phyloP scores from a whole-genome alignment of 2,797 vertebrate genomes.

The Hydrophis major region DNA sequence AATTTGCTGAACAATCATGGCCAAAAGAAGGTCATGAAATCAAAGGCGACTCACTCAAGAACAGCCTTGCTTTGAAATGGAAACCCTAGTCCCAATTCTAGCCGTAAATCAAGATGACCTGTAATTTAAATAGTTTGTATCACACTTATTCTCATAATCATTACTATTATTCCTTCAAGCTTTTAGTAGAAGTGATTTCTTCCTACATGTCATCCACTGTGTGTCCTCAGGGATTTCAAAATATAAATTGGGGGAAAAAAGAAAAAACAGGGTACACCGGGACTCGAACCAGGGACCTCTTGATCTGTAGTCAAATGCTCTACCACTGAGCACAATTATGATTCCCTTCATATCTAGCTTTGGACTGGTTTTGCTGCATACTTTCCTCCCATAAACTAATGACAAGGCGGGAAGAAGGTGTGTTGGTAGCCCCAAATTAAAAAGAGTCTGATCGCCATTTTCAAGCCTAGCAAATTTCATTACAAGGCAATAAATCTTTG shows the following conservation, averaged over 20 bases:
- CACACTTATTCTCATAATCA: not conserved
- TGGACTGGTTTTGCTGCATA: not conserved
- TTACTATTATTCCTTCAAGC: not conserved
- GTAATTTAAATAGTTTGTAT: not conserved
- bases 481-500: not conserved
- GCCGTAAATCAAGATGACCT: not conserved
- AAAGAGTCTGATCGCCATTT: not conserved
- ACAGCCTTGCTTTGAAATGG: not conserved
- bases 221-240: not conserved
- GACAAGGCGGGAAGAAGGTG: not conserved
- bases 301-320: slow-evolving; percentile 40
- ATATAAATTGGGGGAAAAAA: not conserved
- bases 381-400: not conserved
- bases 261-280: slow-evolving; percentile 17
- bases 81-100: not conserved
- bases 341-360: not conserved
- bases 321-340: not conserved
- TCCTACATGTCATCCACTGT: not conserved
- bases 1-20: not conserved
- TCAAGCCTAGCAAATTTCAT: not conserved
- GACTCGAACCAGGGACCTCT: slow-evolving; percentile 26
- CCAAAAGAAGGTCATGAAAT: not conserved
- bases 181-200: not conserved
- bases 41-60: not conserved
- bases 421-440: not conserved